Percentiles rank a stretch among this genome's conserved stretches.
Evolutionary conservation across 2,113 vertebrate genomes (phyloP).

Genomic region (Onychostruthus taczanowskii): DNA sequence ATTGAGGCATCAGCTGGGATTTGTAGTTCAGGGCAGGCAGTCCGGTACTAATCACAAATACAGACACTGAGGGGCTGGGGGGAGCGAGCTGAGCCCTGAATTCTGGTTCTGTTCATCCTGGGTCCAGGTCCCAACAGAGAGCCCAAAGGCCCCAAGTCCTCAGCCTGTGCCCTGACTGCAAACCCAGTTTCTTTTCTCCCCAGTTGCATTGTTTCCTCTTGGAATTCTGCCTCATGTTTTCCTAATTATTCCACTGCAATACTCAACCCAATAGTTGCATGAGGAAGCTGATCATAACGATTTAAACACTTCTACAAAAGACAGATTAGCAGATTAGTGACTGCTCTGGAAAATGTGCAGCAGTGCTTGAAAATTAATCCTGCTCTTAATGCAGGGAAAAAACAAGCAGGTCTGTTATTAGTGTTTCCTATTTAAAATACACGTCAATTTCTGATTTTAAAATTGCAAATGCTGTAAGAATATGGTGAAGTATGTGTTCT

Average conservation of each 20-base stretch:
- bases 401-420: slow-evolving; percentile 45
- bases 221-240: slow-evolving; percentile 21
- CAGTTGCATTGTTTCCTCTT: not conserved
- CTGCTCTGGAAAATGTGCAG: slow-evolving; percentile 27
- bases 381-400: slow-evolving; percentile 4
- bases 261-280: not conserved
- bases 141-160: not conserved
- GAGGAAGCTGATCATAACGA: not conserved
- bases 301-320: slow-evolving; percentile 36
- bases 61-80: not conserved
- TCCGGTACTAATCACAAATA: not conserved
- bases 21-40: not conserved
- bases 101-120: rapidly evolving
- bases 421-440: slow-evolving; percentile 55
- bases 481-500: not conserved
- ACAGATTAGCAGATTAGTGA: slow-evolving; percentile 45
- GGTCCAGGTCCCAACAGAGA: not conserved
- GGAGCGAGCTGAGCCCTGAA: not conserved
- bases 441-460: slow-evolving; percentile 15
- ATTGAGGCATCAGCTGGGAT: not conserved
- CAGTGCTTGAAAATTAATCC: slow-evolving; percentile 41
- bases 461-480: slow-evolving; percentile 24
- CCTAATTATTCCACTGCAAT: slow-evolving; percentile 8
- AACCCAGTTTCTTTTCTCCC: not conserved
- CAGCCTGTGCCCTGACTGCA: not conserved